Evolutionary conservation across 2,797 vertebrate species (phyloP), one percentile per base, ranked within the genome.

Genomic region (Macrochelys suwanniensis): DNA sequence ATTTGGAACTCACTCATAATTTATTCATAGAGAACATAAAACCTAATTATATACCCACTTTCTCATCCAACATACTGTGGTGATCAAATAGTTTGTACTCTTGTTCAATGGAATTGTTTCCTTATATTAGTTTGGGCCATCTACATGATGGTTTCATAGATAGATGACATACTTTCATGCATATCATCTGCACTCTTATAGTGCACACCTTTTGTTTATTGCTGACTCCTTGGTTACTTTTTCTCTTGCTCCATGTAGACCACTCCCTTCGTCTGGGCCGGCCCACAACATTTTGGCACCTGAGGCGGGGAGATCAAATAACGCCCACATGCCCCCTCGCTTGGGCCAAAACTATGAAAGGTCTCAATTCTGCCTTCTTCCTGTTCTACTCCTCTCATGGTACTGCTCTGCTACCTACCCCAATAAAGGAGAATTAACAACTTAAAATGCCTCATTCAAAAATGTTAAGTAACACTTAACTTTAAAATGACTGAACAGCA

Each of bases 1-100:
- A 77, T 92, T 88, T 84, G 88, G 51, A 92, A 80, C 90, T 61
- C 19, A 25, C 17, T 88, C 47, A 82, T 74, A 53, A 85, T 84
- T 33, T 37, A 28, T 23, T 80, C 42, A 6, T 53, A 84, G 57
- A 17, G 19, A 74, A n/a, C 31, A 10, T 26, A 79, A 93, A 79
- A 61, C 12, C 6, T 83, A 47, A 1, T 79, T 2, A 45, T 77
- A 45, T 42, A 81, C 42, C 28, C 37, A 54, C 45, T 84, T n/a
- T 85, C 1, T 28, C 6, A 42, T 71, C n/a, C 31, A 71, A 54
- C 16, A 71, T 7, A 3, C 50, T 85, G 37, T 89, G 65, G 23
- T 82, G 85, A 17, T 79, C 88, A 37, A 94, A 53, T 76, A 47
- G 6, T 88, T 88, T 89, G 92, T 6, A 83, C 12, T 94, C 53